Base-by-base conservation (phyloP, 2,797 vertebrate genomes). In the Brachyalestes nurse region DNA sequence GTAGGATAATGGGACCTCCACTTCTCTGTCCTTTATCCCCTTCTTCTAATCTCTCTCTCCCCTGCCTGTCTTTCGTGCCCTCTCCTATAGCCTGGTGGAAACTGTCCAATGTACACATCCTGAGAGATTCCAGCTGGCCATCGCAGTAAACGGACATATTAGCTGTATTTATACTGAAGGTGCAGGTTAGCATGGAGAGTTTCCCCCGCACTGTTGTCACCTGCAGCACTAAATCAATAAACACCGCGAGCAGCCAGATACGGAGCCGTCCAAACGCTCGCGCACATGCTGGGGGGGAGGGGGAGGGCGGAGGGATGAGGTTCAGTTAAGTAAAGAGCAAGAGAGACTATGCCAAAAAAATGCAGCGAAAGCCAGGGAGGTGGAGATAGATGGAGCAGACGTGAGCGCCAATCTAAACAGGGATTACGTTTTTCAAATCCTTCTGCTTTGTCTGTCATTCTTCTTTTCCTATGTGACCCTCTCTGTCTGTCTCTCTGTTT, bases 61-160 rank as follows among this genome's bases (percentile, higher is more conserved):
- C 7, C 53, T 38, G 65, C 23, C 77, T 78, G n/a, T 65, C 65
- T 70, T 77, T 57, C 71, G 28, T n/a, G 51, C 58, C 62, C 38
- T 72, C 55, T 84, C 78, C 58, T 85, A 76, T 84, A 85, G 75
- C 79, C 79, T 74, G 66, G 42, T 87, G 84, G 87, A 86, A 25
- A 51, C 12, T 17, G 25, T 86, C 87, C 86, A 88, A 77, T 55
- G 72, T 72, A 86, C 86, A 86, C 86, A 83, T 87, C 84, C 82
- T 84, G 80, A 84, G 81, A 84, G 83, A 84, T 84, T 86, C 85
- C 86, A 82, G 78, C 40, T 67, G 79, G 74, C 81, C 85, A 81
- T 86, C 84, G 82, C 72, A 77, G 81, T 87, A 85, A 87, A 86
- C 83, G 82, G 80, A 82, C 82, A 83, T 85, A 87, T 87, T 87